Conservation (phyloP, 2,888 invertebrate genomes). For the Oligia fasciuncula region DNA sequence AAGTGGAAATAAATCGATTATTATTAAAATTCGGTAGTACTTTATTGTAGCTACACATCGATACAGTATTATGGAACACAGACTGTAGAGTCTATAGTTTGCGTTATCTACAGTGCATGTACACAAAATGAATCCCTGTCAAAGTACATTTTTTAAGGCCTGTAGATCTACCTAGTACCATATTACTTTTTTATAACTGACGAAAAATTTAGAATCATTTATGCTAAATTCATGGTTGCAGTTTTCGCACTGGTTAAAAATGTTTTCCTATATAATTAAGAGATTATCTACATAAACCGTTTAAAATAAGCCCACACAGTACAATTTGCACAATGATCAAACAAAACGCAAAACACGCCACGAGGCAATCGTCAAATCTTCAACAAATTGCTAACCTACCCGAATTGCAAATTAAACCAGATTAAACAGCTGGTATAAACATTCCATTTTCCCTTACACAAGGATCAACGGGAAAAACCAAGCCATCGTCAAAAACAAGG, state of each 20-base stretch:
- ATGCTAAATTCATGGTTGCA: not conserved
- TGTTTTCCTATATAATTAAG: not conserved
- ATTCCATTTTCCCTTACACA: slow-evolving; percentile 27
- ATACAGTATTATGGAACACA: not conserved
- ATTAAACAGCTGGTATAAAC: slow-evolving; percentile 39
- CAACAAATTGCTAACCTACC: slow-evolving; percentile 40
- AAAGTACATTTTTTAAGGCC: no score
- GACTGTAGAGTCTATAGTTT: not conserved
- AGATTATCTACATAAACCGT: not conserved
- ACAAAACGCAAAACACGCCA: not conserved
- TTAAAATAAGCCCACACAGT: not conserved
- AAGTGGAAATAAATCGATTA: no score
- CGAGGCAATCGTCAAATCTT: slow-evolving; percentile 4
- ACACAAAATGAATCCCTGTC: not conserved
- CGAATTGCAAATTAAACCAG: slow-evolving; percentile 42
- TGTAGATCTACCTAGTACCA: not conserved
- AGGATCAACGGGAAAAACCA: slow-evolving; percentile 16
- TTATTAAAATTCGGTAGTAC: not conserved
- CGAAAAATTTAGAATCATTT: not conserved
- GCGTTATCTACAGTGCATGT: not conserved
- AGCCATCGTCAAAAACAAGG: slow-evolving; percentile 37
- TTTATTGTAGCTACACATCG: not conserved
- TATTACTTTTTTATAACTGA: not conserved
- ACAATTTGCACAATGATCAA: not conserved
- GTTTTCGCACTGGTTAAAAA: not conserved